Evolutionary conservation across 2,888 invertebrate genomes (phyloP), one percentile per base, ranked within the genome.

Genomic region (Arctia plantaginis): DNA sequence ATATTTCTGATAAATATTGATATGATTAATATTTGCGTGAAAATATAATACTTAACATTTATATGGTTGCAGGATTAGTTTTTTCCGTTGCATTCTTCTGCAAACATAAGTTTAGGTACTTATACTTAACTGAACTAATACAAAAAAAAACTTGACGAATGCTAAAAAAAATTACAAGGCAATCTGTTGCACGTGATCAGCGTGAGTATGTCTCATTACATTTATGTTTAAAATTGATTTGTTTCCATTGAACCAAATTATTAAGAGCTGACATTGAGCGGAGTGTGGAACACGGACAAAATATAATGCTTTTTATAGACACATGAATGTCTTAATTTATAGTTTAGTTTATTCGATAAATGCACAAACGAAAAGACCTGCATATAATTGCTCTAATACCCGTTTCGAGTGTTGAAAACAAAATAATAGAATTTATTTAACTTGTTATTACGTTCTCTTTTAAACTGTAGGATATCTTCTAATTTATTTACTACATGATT

Each of bases 261-360:
- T 30, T 44, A 33, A 68, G 12, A 23, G 23, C 33, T 55, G 33
- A 69, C 47, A 51, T 35, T 69, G 68, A 51, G n/a, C 51, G 33
- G 30, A 33, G 33, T 68, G 41, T 33, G 51, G 51, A 35, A 69
- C 10, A 30, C 30, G 20, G 12, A 15, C 47, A 33, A 8, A 55
- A 23, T 55, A 12, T n/a, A 2, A 23, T 15, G 23, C 3, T 51
- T 47, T 30, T 44, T 44, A 51, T 51, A 33, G n/a, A 35, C 69
- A 69, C 51, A 35, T 55, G 51, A 69, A 55, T 55, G 55, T 51
- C 51, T 51, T 18, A 44, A 18, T 67, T 67, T 30, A 27, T 18
- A 44, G 41, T 41, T 27, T 66, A 27, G 18, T 66, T 66, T 27
- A 39, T 35, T n/a, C 20, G 27, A 15, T 7, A n/a, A 41, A 27